These are phyloP conservation scores for Atta cephalotes DNA, from an alignment of 1,140 invertebrate species.

Conservation along the genomic window DNA sequence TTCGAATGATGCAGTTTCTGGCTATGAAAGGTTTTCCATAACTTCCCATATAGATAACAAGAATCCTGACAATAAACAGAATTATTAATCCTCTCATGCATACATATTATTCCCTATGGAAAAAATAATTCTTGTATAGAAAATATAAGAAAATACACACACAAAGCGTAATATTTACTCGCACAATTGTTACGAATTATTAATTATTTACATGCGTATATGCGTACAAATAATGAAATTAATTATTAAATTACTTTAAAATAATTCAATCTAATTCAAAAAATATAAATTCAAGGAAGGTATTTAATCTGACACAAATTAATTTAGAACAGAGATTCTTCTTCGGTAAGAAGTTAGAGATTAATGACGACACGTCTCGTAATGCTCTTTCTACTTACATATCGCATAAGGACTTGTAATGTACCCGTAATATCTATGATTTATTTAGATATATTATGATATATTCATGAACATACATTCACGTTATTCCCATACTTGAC, in stretches of 20 bases:
- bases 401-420: background rate
- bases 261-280: too few species aligned
- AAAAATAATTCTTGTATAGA: too few species aligned
- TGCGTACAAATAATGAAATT: background rate
- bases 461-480: background rate
- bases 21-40: background rate
- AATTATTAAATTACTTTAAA: conserved; percentile 4
- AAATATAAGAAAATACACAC: too few species aligned
- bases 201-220: background rate
- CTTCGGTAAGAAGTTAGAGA: background rate
- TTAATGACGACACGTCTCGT: background rate
- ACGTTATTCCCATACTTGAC: background rate
- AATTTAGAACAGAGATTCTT: conserved; percentile 20
- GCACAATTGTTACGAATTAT: background rate
- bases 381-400: background rate
- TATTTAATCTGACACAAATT: background rate
- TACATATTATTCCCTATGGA: background rate
- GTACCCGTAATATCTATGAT: background rate
- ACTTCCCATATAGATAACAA: background rate
- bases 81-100: background rate
- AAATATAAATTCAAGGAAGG: background rate
- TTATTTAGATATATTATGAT: background rate
- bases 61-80: conserved; percentile 16
- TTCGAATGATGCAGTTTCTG: conserved; percentile 6
- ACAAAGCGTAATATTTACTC: background rate